Percentiles rank a stretch among this genome's conserved stretches.
phyloP scores from a whole-genome alignment of 2,888 invertebrate species.

The Piscicola geometra region DNA sequence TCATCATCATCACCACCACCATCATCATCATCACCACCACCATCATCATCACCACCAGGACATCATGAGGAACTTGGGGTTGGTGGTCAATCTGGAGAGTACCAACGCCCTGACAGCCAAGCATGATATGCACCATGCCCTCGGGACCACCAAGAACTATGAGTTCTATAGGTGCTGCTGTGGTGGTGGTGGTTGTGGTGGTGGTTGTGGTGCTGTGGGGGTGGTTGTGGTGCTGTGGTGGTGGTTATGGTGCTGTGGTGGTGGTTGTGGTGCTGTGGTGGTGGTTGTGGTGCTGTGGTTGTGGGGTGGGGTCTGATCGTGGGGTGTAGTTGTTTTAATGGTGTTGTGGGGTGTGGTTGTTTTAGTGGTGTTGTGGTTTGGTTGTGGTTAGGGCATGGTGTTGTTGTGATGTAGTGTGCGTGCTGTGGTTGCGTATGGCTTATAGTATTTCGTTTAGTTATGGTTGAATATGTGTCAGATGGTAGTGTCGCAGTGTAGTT shows the following conservation, averaged over 20 bases:
- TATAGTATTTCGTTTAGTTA: too few relatives aligned
- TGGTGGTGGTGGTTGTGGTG: not conserved
- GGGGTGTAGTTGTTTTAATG: not conserved
- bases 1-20: constrained; percentile 21
- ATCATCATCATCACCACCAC: constrained; percentile 25
- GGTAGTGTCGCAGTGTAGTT: too few relatives aligned
- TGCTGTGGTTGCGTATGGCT: not conserved
- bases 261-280: not conserved
- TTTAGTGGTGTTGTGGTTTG: not conserved
- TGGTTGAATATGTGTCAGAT: too few relatives aligned
- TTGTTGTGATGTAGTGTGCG: not conserved
- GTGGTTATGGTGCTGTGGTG: not conserved
- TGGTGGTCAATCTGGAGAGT: not conserved
- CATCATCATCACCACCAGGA: constrained; percentile 1
- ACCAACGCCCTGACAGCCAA: not conserved
- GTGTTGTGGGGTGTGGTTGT: not conserved
- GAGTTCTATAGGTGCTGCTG: not conserved
- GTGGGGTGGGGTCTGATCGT: not conserved
- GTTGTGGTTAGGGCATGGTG: not conserved
- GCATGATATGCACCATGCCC: not conserved
- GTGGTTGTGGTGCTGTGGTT: not conserved
- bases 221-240: not conserved
- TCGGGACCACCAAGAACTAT: not conserved
- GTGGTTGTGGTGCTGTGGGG: constrained; percentile 1
- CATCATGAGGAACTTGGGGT: not conserved